phyloP scores from a whole-genome alignment of 2,888 invertebrate species.

The Lymantria monacha region DNA sequence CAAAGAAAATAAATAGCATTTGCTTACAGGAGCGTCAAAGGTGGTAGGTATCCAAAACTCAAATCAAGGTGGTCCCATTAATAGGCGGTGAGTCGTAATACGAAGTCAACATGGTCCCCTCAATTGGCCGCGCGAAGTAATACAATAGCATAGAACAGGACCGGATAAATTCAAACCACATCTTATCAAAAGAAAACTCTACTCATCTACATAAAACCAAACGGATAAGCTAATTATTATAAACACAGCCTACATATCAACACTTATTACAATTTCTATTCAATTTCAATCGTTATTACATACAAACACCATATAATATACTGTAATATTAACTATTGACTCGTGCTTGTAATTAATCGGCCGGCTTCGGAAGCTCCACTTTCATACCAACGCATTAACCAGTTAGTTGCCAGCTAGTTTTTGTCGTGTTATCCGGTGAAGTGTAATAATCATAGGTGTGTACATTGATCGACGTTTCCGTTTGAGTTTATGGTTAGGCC shows the following conservation, averaged over 20 bases:
- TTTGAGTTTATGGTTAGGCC: slow-evolving; percentile 38
- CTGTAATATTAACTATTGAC: slow-evolving; percentile 21
- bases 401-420: slow-evolving; percentile 51
- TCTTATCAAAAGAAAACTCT: background rate
- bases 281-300: slow-evolving; percentile 1
- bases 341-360: slow-evolving; percentile 50
- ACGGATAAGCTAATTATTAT: background rate
- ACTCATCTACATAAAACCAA: background rate
- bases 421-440: slow-evolving; percentile 60
- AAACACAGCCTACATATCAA: background rate
- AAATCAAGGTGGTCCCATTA: too few species aligned
- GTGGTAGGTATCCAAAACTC: too few species aligned
- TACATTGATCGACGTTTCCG: slow-evolving; percentile 56
- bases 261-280: slow-evolving; percentile 5
- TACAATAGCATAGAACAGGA: too few species aligned
- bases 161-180: too few species aligned
- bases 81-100: too few species aligned
- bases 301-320: slow-evolving; percentile 22
- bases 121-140: too few species aligned
- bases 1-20: too few species aligned
- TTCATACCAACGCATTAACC: slow-evolving; percentile 39
- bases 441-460: slow-evolving; percentile 53
- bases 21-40: too few species aligned
- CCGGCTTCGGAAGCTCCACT: slow-evolving; percentile 40
- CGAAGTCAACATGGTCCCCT: too few species aligned